These are phyloP conservation scores for Phyllotis vaccarum DNA, from an alignment of 2,797 vertebrate genomes.

Conservation along the genomic window DNA sequence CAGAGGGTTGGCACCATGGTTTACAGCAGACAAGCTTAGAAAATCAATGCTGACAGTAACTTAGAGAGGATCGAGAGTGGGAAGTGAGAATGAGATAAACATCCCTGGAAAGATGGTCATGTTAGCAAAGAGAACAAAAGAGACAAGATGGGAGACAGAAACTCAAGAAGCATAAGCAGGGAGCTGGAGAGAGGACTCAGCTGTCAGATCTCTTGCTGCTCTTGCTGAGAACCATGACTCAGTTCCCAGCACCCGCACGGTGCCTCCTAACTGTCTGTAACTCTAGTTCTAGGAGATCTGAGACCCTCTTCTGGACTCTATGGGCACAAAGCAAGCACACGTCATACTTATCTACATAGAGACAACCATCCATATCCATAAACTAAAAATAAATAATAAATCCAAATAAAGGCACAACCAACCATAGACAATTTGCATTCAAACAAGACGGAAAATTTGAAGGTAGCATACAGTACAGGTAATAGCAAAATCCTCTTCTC, in stretches of 20 bases:
- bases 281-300: not conserved
- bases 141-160: not conserved
- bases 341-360: too few species aligned
- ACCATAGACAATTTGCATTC: not conserved
- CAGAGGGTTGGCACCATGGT: not conserved
- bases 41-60: not conserved
- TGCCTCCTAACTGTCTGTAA: not conserved
- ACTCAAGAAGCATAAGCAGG: not conserved
- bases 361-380: too few species aligned
- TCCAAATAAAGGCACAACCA: not conserved
- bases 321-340: not conserved
- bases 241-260: not conserved
- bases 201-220: not conserved
- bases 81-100: not conserved
- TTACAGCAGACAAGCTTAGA: not conserved
- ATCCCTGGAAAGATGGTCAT: not conserved
- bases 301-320: not conserved
- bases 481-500: not conserved
- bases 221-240: not conserved
- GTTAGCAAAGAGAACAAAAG: not conserved
- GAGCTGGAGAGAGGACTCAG: not conserved
- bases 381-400: not conserved
- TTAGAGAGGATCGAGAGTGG: not conserved
- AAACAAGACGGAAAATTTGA: not conserved
- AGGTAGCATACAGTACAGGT: not conserved